Evolutionary conservation across 1,140 invertebrate species (phyloP), one percentile per base, ranked within the genome.

Genomic region (Lepidotrigona ventralis): DNA sequence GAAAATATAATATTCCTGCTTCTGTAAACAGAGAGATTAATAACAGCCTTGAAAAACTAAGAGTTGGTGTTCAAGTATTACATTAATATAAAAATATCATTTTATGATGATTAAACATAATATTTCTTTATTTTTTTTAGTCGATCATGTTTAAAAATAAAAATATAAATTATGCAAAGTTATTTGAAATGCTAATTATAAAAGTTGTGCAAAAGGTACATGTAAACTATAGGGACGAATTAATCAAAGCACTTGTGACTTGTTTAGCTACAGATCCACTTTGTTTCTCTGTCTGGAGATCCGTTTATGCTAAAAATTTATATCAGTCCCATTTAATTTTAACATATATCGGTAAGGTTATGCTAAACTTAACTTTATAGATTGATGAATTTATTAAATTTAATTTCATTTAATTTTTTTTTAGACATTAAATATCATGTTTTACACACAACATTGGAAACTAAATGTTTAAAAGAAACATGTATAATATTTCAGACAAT

Each of bases 271-370:
- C 92, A 76, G 94, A 95, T 76, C 92, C 93, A 54, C 91, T 92
- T 73, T 95, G 95, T 81, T 94, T 95, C n/a, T 92, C 89, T 75
- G 87, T 91, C 19, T 96, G 95, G 95, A 94, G 90, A 81, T 95
- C 94, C 89, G 83, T 95, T 74, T 95, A 95, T 85, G 89, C 91
- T 14, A 96, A 95, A 81, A 91, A 95, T 90, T 90, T 95, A 33
- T 90, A 92, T 63, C 89, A 93, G 77, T 95, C 95, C 83, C 92
- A 93, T 75, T 85, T 94, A 68, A 86, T 95, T 63, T 89, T 95
- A 26, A 92, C 91, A 64, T 92, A 94, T 85, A 94, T 95, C 33
- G 91, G 95, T 95, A 89, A 93, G 91, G 54, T 51, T 33, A 19
- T 93, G 81, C 74, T 51, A 12, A 23, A 72, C n/a, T 46, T 11